Base-by-base conservation (phyloP, 2,888 invertebrate species). In the Tyria jacobaeae region DNA sequence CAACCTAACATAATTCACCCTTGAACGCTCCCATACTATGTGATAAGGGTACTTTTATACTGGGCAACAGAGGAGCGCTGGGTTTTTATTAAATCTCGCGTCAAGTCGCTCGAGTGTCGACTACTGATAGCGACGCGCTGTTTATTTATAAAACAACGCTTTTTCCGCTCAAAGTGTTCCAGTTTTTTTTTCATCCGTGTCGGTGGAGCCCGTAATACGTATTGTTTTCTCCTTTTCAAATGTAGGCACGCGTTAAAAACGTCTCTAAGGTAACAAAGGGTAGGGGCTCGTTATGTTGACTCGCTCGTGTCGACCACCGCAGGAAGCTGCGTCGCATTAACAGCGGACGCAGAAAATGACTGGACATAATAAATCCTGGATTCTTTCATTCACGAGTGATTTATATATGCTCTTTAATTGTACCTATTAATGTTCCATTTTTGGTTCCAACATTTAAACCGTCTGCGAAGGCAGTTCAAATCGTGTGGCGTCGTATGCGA, bases 61-160 rank as follows among this genome's bases (percentile, higher is more conserved):
- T 85, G 85, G 85, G 78, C 84, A 79, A 82, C 80, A 76, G 75
- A 80, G 78, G 75, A 78, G 81, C 80, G 78, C 79, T 82, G 80
- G 82, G 85, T 88, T 89, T 89, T 92, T 91, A 90, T 90, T 89
- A 90, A 90, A 86, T 85, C 85, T 83, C 82, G 81, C 87, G 85
- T 84, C 87, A 85, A 90, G 83, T 87, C 90, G 91, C 85, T 89
- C 81, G 92, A 88, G 89, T 93, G 94, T 89, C 89, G 91, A 87
- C 86, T 81, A 81, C 91, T 91, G 93, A 94, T 94, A 94, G 87
- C 89, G 78, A 78, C 67, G 74, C 82, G 81, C 77, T 90, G 91
- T 90, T 94, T 94, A 90, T 92, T 92, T 91, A 90, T 88, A 89
- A 92, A 93, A 91, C 92, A 89, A 83, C 89, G 86, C 81, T 83